Conservation (phyloP, 2,888 invertebrate genomes). For the Acanthopleura granulata region DNA sequence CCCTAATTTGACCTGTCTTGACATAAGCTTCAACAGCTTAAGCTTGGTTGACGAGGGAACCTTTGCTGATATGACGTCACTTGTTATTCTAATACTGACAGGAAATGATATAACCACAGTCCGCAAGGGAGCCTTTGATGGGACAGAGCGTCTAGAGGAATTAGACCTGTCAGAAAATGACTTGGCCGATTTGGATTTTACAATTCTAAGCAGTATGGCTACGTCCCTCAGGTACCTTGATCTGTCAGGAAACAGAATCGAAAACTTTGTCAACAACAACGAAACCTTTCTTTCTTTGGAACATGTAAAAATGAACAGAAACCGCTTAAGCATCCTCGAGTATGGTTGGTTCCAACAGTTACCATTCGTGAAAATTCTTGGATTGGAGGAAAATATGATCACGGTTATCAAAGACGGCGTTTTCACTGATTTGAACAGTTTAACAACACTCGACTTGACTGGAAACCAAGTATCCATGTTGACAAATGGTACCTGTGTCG, state of each 20-base stretch:
- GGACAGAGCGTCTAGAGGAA: neutral
- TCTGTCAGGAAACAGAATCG: neutral
- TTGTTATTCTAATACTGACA: neutral
- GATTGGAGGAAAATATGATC: neutral
- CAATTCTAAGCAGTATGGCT: neutral
- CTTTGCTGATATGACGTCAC: neutral
- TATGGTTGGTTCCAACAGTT: neutral
- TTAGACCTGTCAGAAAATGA: neutral
- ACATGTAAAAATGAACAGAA: neutral
- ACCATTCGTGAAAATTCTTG: neutral
- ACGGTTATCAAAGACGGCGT: neutral
- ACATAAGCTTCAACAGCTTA: neutral
- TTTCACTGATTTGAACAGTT: neutral
- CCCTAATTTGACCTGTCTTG: neutral
- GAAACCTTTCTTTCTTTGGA: neutral
- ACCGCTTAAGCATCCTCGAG: neutral
- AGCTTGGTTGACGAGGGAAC: neutral
- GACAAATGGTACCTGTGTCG: neutral
- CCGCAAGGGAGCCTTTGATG: neutral
- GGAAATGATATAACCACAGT: neutral
- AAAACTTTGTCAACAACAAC: neutral
- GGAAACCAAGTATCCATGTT: neutral
- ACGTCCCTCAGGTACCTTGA: neutral
- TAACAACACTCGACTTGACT: neutral
- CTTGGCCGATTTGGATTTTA: neutral